Evolutionary conservation across 2,888 invertebrate genomes (phyloP), one percentile per base, ranked within the genome.

Genomic region (Platerodrilus igneus): DNA sequence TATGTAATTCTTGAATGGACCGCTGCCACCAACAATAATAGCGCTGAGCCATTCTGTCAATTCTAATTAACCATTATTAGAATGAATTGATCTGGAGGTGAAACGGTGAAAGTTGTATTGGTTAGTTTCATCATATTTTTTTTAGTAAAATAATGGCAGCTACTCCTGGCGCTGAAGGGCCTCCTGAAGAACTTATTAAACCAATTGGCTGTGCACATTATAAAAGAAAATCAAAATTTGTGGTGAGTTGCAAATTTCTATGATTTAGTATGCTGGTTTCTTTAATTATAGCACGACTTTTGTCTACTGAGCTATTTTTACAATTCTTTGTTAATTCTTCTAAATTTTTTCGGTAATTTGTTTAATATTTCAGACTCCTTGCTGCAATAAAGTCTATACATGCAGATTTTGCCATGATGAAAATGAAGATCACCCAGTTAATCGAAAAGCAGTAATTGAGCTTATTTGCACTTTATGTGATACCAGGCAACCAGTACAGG

Each of bases 401-500:
- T 92, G 92, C 62, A 79, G 92, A 17, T 87, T 91, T 63, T 92
- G 92, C 59, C 92, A 93, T 55, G 90, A 93, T 66, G 90, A 91
- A 59, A 83, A 72, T 20, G 91, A 91, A 62, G 76, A 81, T 45
- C 92, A 92, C 64, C 81, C 83, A 47, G 81, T 92, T 51, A 86
- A 90, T 66, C 75, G 92, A 39, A 86, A 87, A 63, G 81, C 83
- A 30, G 84, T 92, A 3, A 82, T 82, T 0, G 85, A 89, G 68
- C 72, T 93, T 38, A 83, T 88, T 51, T 92, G 92, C 65, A 80
- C 84, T 0, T 74, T 84, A 50, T 92, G 92, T 67, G 80, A 84
- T 52, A 85, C 81, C 5, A 68, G 83, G 45, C 92, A 92, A 62
- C 80, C 81, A 46, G 86, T 88, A 10, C 85, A 86, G 62, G 82